Evolutionary conservation across 64 coral and sea anemone species (phyloP).

Genomic region (Trachythela sp.): DNA sequence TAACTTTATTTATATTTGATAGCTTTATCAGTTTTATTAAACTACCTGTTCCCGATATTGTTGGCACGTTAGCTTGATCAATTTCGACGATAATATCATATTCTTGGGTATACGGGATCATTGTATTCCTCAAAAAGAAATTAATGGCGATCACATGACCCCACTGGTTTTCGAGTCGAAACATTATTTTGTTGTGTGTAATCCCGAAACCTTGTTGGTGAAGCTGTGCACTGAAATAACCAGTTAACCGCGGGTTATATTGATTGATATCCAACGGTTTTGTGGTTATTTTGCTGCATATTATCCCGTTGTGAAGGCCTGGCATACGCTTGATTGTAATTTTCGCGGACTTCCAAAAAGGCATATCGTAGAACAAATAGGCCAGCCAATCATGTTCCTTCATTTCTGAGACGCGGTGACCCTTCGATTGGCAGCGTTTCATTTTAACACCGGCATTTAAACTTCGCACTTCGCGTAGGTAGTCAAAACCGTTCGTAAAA

Average conservation of each 20-base stretch:
- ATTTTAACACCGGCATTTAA: not conserved
- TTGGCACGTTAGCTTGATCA: not conserved
- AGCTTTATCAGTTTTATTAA: too few species aligned
- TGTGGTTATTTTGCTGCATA: not conserved
- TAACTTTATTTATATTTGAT: too few species aligned
- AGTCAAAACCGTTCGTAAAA: not conserved
- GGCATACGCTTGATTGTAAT: not conserved
- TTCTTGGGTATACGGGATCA: not conserved
- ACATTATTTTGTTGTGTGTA: not conserved
- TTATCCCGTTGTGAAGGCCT: not conserved
- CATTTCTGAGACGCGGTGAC: not conserved
- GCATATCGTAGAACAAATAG: constrained; percentile 7
- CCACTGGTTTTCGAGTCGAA: not conserved
- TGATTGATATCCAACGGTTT: not conserved
- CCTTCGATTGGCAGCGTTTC: not conserved
- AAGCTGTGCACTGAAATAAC: not conserved
- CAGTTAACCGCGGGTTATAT: not conserved
- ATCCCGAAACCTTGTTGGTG: not conserved
- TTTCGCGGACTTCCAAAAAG: constrained; percentile 3
- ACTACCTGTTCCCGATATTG: not conserved
- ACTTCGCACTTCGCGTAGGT: not conserved
- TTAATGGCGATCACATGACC: constrained; percentile 7
- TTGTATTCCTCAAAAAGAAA: not conserved
- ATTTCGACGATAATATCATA: not conserved
- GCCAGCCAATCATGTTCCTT: not conserved